Evolutionary conservation across 2,113 vertebrate genomes (phyloP).

Genomic region (Engraulis encrasicolus): DNA sequence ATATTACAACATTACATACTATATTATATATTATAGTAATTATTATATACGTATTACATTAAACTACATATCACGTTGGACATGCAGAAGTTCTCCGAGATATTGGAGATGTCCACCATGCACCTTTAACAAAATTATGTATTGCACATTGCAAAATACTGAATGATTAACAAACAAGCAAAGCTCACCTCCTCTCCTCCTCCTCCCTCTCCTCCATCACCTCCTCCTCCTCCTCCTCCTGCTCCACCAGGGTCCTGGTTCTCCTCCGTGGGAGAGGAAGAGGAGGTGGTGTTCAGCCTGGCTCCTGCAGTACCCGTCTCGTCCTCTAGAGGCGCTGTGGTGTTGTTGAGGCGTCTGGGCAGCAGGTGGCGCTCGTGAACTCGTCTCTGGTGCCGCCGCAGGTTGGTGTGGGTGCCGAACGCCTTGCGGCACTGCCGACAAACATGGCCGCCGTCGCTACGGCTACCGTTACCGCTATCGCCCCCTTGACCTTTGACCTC

Average conservation of each 20-base stretch:
- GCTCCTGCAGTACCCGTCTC: slow-evolving; percentile 67
- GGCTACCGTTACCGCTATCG: too few relatives aligned
- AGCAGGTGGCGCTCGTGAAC: slow-evolving; percentile 86
- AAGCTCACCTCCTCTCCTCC: too few relatives aligned
- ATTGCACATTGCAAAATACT: too few relatives aligned
- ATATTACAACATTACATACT: too few relatives aligned
- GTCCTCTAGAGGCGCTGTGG: slow-evolving; percentile 55
- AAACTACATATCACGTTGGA: too few relatives aligned
- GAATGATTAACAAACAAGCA: too few relatives aligned
- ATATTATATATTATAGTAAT: too few relatives aligned
- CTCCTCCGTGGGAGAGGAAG: slow-evolving; percentile 61
- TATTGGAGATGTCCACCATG: slow-evolving; percentile 92
- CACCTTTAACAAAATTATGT: too few relatives aligned
- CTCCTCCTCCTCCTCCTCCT: slow-evolving; percentile 73
- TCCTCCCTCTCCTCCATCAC: too few relatives aligned
- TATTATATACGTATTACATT: too few relatives aligned
- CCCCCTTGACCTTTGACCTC: slow-evolving; percentile 75
- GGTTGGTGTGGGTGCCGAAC: slow-evolving; percentile 87
- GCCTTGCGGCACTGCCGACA: slow-evolving; percentile 91
- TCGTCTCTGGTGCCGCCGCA: slow-evolving; percentile 85
- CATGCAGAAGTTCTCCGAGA: slow-evolving; percentile 96
- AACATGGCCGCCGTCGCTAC: slow-evolving; percentile 76
- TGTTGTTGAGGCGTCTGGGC: slow-evolving; percentile 76
- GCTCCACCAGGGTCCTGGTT: slow-evolving; percentile 26
- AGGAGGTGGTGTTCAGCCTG: slow-evolving; percentile 59